Percentiles rank a stretch among this genome's conserved stretches.
Evolutionary conservation across 2,888 invertebrate species (phyloP).

Genomic region (Dolichopus griseipennis): DNA sequence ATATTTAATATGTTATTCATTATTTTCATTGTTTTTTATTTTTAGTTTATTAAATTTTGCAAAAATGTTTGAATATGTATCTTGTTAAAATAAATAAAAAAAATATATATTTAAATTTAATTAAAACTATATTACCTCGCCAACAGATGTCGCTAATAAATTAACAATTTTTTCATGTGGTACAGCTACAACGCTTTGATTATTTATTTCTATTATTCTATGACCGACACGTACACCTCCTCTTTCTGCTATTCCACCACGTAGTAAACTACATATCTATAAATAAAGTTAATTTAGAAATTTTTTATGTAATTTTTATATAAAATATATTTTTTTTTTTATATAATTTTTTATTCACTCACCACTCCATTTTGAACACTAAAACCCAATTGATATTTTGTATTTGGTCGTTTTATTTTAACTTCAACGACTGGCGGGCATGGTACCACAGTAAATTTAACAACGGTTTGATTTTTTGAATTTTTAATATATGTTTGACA

Average conservation of each 20-base stretch:
- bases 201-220: conserved; percentile 98
- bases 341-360: conserved; percentile 34
- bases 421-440: conserved; percentile 99
- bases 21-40: background rate
- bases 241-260: conserved; percentile 97
- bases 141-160: conserved; percentile 95
- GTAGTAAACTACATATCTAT: conserved; percentile 92
- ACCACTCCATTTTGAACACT: conserved; percentile 99
- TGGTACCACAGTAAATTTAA: conserved; percentile 96
- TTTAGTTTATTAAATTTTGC: too few species aligned
- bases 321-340: background rate
- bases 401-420: conserved; percentile 96
- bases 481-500: conserved; percentile 99
- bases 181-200: conserved; percentile 98
- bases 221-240: conserved; percentile 98
- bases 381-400: conserved; percentile 98
- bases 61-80: too few species aligned
- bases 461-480: conserved; percentile 96
- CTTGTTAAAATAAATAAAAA: too few species aligned
- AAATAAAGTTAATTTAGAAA: conserved; percentile 21
- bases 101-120: too few species aligned
- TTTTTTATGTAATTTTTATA: conserved; percentile 7
- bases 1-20: background rate
- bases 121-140: conserved; percentile 72
- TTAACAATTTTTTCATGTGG: conserved; percentile 99